Percentiles rank a stretch among this genome's conserved stretches.
Evolutionary conservation across 2,797 vertebrate species (phyloP).

Genomic region (Dendrocincla fuliginosa): DNA sequence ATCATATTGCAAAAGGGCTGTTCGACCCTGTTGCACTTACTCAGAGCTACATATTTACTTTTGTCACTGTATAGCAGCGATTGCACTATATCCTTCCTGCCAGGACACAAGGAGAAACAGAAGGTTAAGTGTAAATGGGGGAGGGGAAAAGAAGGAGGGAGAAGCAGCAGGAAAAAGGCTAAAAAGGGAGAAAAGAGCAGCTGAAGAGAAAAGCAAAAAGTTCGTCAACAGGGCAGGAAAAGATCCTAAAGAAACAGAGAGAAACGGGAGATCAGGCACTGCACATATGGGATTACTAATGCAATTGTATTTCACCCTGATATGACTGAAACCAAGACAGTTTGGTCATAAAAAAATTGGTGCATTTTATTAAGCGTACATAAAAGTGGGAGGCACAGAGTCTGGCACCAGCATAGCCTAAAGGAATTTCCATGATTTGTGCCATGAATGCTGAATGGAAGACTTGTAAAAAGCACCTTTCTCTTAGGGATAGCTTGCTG

Average conservation of each 20-base stretch:
- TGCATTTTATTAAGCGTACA: slow-evolving; percentile 4
- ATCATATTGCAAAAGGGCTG: slow-evolving; percentile 65
- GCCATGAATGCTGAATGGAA: slow-evolving; percentile 64
- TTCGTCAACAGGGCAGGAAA: not conserved
- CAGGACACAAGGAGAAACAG: slow-evolving; percentile 50
- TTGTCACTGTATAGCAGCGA: slow-evolving; percentile 56
- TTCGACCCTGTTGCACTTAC: slow-evolving; percentile 43
- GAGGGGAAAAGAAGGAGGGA: slow-evolving; percentile 34
- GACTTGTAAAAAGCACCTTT: slow-evolving; percentile 67
- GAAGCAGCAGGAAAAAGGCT: slow-evolving; percentile 26
- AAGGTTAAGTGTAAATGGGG: slow-evolving; percentile 40
- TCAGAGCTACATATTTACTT: slow-evolving; percentile 59
- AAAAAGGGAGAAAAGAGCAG: slow-evolving; percentile 35
- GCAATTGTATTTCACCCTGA: slow-evolving; percentile 3
- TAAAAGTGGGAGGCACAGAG: slow-evolving; percentile 54
- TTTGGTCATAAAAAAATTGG: slow-evolving; percentile 26
- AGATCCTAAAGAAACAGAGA: not conserved
- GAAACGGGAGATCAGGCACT: not conserved
- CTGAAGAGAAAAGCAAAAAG: slow-evolving; percentile 5
- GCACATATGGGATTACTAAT: not conserved
- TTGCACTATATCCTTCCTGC: slow-evolving; percentile 65
- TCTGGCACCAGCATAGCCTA: slow-evolving; percentile 57
- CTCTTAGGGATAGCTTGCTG: slow-evolving; percentile 12
- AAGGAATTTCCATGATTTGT: slow-evolving; percentile 70
- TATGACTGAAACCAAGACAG: not conserved